Evolutionary conservation across 2,888 invertebrate species (phyloP).

Genomic region (Polydrusus pterygomalis): DNA sequence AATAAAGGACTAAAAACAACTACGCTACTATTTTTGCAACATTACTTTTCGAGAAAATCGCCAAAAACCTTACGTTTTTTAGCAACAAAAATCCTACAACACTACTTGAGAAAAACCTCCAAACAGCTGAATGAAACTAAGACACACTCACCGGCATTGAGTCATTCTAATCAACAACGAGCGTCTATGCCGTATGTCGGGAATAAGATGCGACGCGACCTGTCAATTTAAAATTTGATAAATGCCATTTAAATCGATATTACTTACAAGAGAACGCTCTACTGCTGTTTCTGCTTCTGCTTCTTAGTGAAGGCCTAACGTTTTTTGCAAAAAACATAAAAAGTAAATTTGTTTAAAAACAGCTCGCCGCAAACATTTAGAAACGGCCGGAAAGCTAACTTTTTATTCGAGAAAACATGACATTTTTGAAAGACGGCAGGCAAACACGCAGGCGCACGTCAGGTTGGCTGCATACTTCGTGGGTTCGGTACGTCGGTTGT

Average conservation of each 20-base stretch:
- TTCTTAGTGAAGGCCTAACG: no score
- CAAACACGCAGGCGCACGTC: conserved; percentile 22
- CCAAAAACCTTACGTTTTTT: conserved; percentile 56
- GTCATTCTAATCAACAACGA: conserved; percentile 43
- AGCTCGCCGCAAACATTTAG: not conserved
- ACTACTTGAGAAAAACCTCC: conserved; percentile 42
- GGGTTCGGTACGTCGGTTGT: not conserved
- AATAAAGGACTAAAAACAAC: conserved; percentile 20
- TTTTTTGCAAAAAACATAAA: no score
- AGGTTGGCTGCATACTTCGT: conserved; percentile 34
- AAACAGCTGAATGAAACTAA: conserved; percentile 39
- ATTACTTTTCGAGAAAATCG: conserved; percentile 32
- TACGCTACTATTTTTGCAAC: conserved; percentile 34
- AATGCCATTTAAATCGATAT: conserved; percentile 30
- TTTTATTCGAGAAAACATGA: conserved; percentile 13
- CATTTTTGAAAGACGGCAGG: conserved; percentile 3
- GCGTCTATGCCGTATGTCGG: conserved; percentile 56
- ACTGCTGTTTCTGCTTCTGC: no score
- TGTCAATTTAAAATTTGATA: conserved; percentile 44
- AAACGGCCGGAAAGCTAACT: not conserved
- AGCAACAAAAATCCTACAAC: conserved; percentile 47
- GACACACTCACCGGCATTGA: conserved; percentile 40
- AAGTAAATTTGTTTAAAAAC: no score
- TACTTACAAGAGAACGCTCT: not conserved
- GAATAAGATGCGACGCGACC: conserved; percentile 48